Evolutionary conservation across 2,797 vertebrate genomes (phyloP), one percentile per base, ranked within the genome.

Genomic region (Toxotes lorentzi): DNA sequence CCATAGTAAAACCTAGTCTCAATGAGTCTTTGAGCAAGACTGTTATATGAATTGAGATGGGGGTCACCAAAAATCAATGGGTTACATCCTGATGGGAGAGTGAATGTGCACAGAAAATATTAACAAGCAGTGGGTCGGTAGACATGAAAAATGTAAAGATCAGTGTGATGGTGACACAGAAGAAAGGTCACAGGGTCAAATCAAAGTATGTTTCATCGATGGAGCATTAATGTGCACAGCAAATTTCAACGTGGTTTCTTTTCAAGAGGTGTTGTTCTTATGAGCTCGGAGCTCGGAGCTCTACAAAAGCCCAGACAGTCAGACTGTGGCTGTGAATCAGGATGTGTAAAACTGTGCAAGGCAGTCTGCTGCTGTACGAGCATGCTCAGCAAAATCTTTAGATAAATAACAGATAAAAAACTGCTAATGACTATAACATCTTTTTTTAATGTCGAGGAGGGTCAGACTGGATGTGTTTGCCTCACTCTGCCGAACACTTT

Each of bases 11-110:
- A 38, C 24, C 47, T 17, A 10, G 12, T 35, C 53, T 35, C 32
- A 59, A 4, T 7, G 47, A 68, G 48, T 66, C 74, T 56, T 72
- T 84, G 71, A 73, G 66, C 23, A 7, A 19, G 51, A 54, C 4
- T 66, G 54, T 61, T 61, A 41, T 32, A 60, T 73, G 65, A 79
- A 76, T 60, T 40, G 45, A 43, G 62, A 78, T 45, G 0, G 14
- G 35, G 59, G 73, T 80, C 66, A 45, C 23, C 41, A 24, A 8
- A 35, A 85, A 87, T 81, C 82, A 79, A 82, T 85, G 70, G 63
- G 67, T 69, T 4, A 38, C 56, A 54, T 81, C 59, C 72, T 58
- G 63, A 45, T 34, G 51, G 79, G 58, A 51, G 35, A 19, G 2
- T 14, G 50, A 76, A 66, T 51, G 65, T 34, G 64, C 27, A 7